A percentile compares a stretch with the other conserved stretches of the same genome.
phyloP scores from a whole-genome alignment of 2,113 vertebrate species.

The Clinocottus analis region DNA sequence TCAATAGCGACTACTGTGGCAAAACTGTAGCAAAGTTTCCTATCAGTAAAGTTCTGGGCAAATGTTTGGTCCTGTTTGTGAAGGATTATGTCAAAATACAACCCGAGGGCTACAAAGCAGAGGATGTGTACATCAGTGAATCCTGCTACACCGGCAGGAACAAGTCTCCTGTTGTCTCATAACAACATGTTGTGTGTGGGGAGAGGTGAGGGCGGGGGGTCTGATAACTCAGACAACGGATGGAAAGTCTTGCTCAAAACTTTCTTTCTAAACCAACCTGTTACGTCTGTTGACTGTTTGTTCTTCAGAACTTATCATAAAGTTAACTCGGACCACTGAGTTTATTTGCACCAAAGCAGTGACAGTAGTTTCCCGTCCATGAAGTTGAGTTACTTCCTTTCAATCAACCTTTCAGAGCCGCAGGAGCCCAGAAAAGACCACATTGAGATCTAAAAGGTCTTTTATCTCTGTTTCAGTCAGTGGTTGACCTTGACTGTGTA shows the following conservation, averaged over 20 bases:
- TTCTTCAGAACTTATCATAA: not conserved
- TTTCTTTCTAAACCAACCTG: not conserved
- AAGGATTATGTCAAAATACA: slow-evolving; percentile 99
- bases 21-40: slow-evolving; percentile 93
- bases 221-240: not conserved
- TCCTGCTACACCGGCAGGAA: slow-evolving; percentile 93
- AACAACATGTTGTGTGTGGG: too few species aligned
- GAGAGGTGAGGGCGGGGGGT: too few species aligned
- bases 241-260: not conserved
- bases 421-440: not conserved
- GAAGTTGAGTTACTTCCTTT: not conserved
- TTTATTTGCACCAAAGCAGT: not conserved
- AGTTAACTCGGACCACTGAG: not conserved
- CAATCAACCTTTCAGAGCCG: not conserved
- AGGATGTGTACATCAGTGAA: slow-evolving; percentile 96
- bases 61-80: slow-evolving; percentile 98
- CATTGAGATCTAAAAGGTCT: not conserved
- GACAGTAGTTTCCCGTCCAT: not conserved
- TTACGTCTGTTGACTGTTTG: not conserved
- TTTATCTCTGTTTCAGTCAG: not conserved
- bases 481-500: slow-evolving; percentile 8
- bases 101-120: slow-evolving; percentile 91
- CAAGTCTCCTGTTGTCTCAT: too few species aligned
- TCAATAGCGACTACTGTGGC: slow-evolving; percentile 98
- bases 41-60: slow-evolving; percentile 95